Evolutionary conservation across 2,797 vertebrate genomes (phyloP).

Genomic region (Propithecus deckenii): DNA sequence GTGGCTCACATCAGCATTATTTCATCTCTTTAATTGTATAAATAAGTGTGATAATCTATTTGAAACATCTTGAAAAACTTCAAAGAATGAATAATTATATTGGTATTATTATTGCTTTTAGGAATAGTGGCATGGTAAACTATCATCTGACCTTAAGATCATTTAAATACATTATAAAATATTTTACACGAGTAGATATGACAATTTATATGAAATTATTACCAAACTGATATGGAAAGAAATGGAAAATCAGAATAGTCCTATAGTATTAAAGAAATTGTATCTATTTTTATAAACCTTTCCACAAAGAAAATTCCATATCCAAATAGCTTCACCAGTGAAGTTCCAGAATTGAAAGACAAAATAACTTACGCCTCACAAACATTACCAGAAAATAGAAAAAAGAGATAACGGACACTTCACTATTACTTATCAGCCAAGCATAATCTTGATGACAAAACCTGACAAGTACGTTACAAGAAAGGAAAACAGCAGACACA

Average conservation of each 20-base stretch:
- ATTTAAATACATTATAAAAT: constrained; percentile 13
- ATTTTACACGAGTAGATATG: constrained; percentile 22
- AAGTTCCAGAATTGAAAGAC: constrained; percentile 37
- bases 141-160: neutral
- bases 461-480: neutral
- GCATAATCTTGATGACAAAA: neutral
- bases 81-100: neutral
- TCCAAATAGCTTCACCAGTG: neutral
- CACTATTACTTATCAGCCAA: neutral
- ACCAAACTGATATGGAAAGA: constrained; percentile 4
- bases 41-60: constrained; percentile 14
- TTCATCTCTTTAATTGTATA: neutral
- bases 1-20: neutral
- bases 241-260: neutral
- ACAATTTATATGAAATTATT: constrained; percentile 20
- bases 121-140: constrained; percentile 11
- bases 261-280: neutral
- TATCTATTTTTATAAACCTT: constrained; percentile 12
- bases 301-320: neutral
- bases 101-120: neutral
- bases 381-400: neutral
- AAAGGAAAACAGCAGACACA: neutral
- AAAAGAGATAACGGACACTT: neutral
- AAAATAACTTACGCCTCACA: neutral
- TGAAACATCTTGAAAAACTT: constrained; percentile 15